Evolutionary conservation across 2,797 vertebrate species (phyloP).

Genomic region (Tiaroga cobitis): DNA sequence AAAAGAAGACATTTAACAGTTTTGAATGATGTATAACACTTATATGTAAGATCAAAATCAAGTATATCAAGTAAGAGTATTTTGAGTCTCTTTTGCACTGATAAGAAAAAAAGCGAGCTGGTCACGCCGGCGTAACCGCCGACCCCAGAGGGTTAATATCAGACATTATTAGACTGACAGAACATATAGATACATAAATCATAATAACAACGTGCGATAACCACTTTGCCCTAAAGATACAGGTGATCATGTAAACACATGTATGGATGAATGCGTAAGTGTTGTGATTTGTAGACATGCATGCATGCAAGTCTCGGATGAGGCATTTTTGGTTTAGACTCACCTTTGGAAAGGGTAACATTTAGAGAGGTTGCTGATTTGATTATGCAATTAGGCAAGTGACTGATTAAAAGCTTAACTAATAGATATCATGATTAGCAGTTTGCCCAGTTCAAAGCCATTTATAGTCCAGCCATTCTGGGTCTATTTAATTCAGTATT

Average conservation of each 20-base stretch:
- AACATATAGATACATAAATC: not conserved
- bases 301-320: not conserved
- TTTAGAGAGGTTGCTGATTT: conserved; percentile 70
- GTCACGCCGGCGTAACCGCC: no score
- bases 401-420: conserved; percentile 83
- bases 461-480: conserved; percentile 33
- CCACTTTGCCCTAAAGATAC: not conserved
- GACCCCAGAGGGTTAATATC: not conserved
- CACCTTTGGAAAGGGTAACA: conserved; percentile 16
- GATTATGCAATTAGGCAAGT: conserved; percentile 82
- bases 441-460: conserved; percentile 70
- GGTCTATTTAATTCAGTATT: conserved; percentile 8
- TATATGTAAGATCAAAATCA: no score
- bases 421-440: conserved; percentile 78
- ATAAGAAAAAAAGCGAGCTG: no score
- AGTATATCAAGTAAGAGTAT: no score
- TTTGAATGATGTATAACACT: no score
- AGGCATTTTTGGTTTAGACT: not conserved
- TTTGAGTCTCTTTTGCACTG: no score
- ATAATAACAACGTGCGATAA: not conserved
- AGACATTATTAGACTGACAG: not conserved
- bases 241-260: not conserved
- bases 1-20: no score
- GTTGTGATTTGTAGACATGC: not conserved
- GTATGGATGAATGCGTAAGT: not conserved